Evolutionary conservation across 2,797 vertebrate species (phyloP).

Genomic region (Acanthurus lineatus): DNA sequence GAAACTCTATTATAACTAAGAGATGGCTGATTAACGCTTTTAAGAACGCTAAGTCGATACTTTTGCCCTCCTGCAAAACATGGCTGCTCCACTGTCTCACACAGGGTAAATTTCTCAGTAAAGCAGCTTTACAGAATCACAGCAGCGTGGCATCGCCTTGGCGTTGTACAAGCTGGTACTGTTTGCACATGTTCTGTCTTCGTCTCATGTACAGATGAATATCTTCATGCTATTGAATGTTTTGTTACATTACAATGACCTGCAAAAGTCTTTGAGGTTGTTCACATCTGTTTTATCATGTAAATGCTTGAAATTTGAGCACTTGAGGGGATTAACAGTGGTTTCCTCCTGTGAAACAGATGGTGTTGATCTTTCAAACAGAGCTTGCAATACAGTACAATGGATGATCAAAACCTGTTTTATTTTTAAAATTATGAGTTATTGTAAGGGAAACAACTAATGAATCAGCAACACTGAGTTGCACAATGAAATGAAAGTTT

Average conservation of each 20-base stretch:
- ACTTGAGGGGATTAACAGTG: neutral
- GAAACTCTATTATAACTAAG: constrained; percentile 14
- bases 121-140: neutral
- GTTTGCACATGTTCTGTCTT: neutral
- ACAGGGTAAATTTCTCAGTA: neutral
- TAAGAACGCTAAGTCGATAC: constrained; percentile 22
- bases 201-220: neutral
- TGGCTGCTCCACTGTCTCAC: neutral
- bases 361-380: neutral
- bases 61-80: constrained; percentile 31
- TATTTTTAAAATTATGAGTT: neutral
- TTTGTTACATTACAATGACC: too few species aligned
- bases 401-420: neutral
- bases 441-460: constrained; percentile 1
- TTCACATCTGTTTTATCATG: neutral
- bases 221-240: neutral
- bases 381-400: neutral
- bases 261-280: neutral
- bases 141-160: neutral
- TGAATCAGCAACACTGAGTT: neutral
- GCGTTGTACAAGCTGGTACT: neutral
- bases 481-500: neutral
- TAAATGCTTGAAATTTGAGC: neutral
- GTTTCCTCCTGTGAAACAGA: neutral
- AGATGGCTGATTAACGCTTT: constrained; percentile 25